A percentile compares a stretch with the other conserved stretches of the same genome.
phyloP scores from a whole-genome alignment of 2,113 vertebrate species.

The Anseranas semipalmata region DNA sequence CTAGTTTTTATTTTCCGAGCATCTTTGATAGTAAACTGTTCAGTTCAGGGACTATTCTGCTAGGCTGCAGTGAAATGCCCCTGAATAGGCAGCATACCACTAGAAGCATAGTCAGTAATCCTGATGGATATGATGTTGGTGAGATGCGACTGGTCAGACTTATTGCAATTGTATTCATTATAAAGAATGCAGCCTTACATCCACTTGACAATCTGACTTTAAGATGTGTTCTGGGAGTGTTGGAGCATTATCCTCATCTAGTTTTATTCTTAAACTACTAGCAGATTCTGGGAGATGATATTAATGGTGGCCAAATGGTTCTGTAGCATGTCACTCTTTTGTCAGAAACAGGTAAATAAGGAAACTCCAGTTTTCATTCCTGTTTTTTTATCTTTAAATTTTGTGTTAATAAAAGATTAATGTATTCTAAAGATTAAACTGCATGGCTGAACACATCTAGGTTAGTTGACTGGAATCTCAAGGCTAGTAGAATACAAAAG shows the following conservation, averaged over 20 bases:
- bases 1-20: background rate
- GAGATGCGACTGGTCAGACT: background rate
- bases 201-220: background rate
- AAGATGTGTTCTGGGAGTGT: background rate
- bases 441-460: constrained; percentile 76
- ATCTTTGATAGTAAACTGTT: background rate
- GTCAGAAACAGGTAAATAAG: background rate
- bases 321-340: background rate
- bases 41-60: background rate
- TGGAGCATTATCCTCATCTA: background rate
- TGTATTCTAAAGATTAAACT: constrained; percentile 75
- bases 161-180: background rate
- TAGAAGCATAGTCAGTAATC: background rate
- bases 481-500: constrained; percentile 53
- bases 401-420: constrained; percentile 48
- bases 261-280: background rate
- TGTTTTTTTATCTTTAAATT: background rate
- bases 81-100: background rate
- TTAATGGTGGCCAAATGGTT: background rate
- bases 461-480: constrained; percentile 77
- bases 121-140: background rate
- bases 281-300: background rate
- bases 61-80: background rate
- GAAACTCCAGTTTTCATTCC: background rate
- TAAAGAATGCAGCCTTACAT: background rate